Percentiles rank a stretch among this genome's conserved stretches.
phyloP scores from a whole-genome alignment of 2,888 invertebrate species.

The Eupithecia centaureata region DNA sequence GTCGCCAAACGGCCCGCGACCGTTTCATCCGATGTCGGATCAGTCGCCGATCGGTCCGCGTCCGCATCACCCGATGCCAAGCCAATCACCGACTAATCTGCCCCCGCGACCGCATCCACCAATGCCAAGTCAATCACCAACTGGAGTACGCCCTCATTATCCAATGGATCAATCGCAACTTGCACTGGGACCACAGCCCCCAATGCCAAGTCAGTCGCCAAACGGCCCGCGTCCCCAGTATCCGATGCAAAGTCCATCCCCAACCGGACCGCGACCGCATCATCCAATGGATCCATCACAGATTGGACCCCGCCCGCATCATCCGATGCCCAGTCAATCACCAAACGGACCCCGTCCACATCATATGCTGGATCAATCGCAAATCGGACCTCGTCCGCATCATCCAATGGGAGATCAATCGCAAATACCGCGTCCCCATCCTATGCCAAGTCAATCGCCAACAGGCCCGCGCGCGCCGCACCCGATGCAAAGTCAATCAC shows the following conservation, averaged over 20 bases:
- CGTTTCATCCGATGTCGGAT: constrained; percentile 9
- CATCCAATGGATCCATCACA: constrained; percentile 3
- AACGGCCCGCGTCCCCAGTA: constrained; percentile 8
- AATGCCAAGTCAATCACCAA: constrained; percentile 16
- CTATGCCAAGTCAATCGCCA: constrained; percentile 1
- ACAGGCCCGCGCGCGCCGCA: constrained; percentile 12
- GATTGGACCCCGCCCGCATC: neutral
- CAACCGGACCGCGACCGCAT: constrained; percentile 4
- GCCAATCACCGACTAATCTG: constrained; percentile 11
- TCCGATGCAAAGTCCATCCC: constrained; percentile 1
- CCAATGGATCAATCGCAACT: constrained; percentile 12
- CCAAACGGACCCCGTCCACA: constrained; percentile 4
- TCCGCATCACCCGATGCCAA: constrained; percentile 6
- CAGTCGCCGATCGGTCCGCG: constrained; percentile 12
- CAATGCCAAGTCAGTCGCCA: neutral
- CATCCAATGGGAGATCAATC: neutral
- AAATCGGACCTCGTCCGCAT: neutral
- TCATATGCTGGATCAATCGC: neutral
- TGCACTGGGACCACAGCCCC: constrained; percentile 10
- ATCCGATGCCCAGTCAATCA: constrained; percentile 1
- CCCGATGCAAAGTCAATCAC: constrained; percentile 6
- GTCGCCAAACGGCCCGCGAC: constrained; percentile 4
- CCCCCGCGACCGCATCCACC: constrained; percentile 11
- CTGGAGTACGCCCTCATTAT: neutral
- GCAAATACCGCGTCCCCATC: neutral